Evolutionary conservation across 2,797 vertebrate genomes (phyloP), one percentile per base, ranked within the genome.

Genomic region (Clamator glandarius): DNA sequence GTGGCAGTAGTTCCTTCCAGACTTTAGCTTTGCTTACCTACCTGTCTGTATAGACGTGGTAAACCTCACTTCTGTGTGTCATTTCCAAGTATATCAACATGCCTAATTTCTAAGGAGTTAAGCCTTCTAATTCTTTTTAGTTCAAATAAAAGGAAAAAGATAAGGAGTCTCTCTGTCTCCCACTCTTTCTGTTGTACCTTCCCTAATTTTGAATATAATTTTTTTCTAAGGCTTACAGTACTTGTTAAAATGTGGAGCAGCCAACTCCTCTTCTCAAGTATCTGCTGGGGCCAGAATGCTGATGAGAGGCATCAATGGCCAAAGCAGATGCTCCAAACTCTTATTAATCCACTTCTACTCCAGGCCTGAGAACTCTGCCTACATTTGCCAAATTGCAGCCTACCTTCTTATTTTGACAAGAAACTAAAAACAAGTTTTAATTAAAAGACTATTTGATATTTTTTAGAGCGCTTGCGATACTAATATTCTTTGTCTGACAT

Each of bases 391-490:
- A 92, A 95, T 82, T 69, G 39, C 29, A 87, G 29, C 54, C 58
- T 80, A 54, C 81, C 64, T 87, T 75, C 36, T 78, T 82, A 92
- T 91, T 96, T 93, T 95, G 84, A 94, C 82, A 84, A 68, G 87
- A 87, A 91, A 86, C 76, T 86, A 93, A 74, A 57, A 84, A 42
- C 26, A 87, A 72, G 16, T 85, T 93, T 93, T 90, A 93, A 93
- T 95, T 96, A 72, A 66, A 82, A 85, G 62, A 42, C 39, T 77
- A 28, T 84, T 82, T 92, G 39, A n/a, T 63, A 80, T 94, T 66
- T 78, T 89, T 91, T 75, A 52, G 33, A 46, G 18, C 48, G 62
- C 20, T 50, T 94, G 58, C 5, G 16, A 90, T 84, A 84, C 87
- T 91, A 87, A 84, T 90, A 75, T 52, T 90, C 41, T 84, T 90